phyloP scores from a whole-genome alignment of 2,888 invertebrate species.

The Antitype chi region DNA sequence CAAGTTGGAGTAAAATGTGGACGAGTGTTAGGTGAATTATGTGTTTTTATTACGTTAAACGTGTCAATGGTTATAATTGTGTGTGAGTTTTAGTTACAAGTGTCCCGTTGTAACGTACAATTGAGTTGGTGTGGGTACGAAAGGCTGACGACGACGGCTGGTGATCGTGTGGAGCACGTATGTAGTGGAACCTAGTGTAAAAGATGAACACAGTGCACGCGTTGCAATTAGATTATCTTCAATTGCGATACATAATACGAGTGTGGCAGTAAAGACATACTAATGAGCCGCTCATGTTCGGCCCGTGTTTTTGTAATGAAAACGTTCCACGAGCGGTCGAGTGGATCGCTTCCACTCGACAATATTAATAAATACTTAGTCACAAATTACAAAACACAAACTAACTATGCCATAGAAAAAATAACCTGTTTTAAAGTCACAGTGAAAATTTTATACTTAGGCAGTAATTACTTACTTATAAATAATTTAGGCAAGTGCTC shows the following conservation, averaged over 20 bases:
- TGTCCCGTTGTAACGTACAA: constrained; percentile 35
- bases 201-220: constrained; percentile 49
- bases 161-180: constrained; percentile 43
- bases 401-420: constrained; percentile 3
- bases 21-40: constrained; percentile 87
- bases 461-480: constrained; percentile 12
- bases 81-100: constrained; percentile 64
- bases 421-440: neutral
- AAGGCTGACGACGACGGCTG: constrained; percentile 43
- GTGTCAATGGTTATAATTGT: constrained; percentile 63
- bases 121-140: constrained; percentile 38
- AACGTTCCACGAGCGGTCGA: constrained; percentile 23
- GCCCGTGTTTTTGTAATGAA: constrained; percentile 41
- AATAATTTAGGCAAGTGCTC: constrained; percentile 57
- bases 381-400: constrained; percentile 23
- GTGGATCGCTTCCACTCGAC: constrained; percentile 33
- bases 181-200: constrained; percentile 43
- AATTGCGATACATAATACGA: constrained; percentile 47
- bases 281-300: constrained; percentile 46
- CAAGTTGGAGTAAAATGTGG: constrained; percentile 88
- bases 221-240: constrained; percentile 50
- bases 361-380: constrained; percentile 26
- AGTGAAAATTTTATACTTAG: constrained; percentile 7
- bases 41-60: constrained; percentile 68
- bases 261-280: constrained; percentile 37